Conservation (phyloP, 2,113 vertebrate species). For the Channa maculata region DNA sequence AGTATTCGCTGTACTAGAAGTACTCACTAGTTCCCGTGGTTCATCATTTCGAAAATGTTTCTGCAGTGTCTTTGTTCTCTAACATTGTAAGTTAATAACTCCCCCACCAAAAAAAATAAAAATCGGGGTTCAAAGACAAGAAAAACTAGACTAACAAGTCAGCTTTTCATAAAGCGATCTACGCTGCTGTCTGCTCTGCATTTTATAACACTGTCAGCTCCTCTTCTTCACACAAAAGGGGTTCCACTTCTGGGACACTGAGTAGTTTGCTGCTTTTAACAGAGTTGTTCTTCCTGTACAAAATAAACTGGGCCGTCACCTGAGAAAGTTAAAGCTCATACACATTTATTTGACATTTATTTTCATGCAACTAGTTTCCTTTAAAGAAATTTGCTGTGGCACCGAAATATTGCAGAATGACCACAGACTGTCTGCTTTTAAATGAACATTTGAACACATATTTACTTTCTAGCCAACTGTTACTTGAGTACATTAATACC, state of each 20-base stretch:
- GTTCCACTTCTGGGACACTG: slow-evolving; percentile 72
- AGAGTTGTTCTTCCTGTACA: slow-evolving; percentile 63
- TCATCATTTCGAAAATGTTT: not conserved
- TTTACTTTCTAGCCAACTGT: too few species aligned
- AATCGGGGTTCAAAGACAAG: not conserved
- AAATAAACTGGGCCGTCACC: slow-evolving; percentile 78
- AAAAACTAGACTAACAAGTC: not conserved
- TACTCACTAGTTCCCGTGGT: not conserved
- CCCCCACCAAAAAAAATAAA: too few species aligned
- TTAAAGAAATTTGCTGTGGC: too few species aligned
- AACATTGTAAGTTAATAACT: not conserved
- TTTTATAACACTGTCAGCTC: slow-evolving; percentile 46
- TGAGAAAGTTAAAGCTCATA: slow-evolving; percentile 76
- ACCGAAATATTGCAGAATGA: too few species aligned
- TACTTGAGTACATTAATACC: too few species aligned
- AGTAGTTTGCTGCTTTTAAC: not conserved
- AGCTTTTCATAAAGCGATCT: not conserved
- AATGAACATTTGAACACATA: too few species aligned
- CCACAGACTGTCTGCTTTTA: too few species aligned
- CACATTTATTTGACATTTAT: not conserved
- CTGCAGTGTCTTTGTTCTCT: not conserved
- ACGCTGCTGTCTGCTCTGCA: not conserved
- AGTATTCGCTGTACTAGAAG: too few species aligned
- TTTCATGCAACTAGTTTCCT: not conserved
- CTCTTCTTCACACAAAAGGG: slow-evolving; percentile 71